Conservation (phyloP, 2,888 invertebrate species). For the Phengaris alcon region DNA sequence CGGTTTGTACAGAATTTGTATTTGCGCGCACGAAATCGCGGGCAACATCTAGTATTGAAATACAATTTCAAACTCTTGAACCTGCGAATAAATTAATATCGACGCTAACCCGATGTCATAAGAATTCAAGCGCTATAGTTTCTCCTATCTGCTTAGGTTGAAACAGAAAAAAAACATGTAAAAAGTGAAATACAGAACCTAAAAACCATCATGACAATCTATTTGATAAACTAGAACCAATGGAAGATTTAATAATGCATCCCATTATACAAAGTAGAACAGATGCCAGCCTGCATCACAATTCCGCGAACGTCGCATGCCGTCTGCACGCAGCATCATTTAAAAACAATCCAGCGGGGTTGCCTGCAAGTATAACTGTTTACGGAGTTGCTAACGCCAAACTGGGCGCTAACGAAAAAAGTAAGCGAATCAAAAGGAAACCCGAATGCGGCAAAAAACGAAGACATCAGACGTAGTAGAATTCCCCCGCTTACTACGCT, state of each 20-base stretch:
- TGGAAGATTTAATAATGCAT: slow-evolving; percentile 4
- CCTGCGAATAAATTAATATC: too few relatives aligned
- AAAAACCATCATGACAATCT: too few relatives aligned
- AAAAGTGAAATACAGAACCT: too few relatives aligned
- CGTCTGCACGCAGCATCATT: slow-evolving; percentile 55
- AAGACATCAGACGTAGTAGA: slow-evolving; percentile 56
- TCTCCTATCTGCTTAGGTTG: too few relatives aligned
- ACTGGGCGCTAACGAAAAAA: slow-evolving; percentile 69
- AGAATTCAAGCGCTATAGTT: too few relatives aligned
- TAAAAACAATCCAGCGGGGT: slow-evolving; percentile 76
- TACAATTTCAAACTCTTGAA: too few relatives aligned
- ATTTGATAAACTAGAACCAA: neutral
- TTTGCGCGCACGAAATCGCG: too few relatives aligned
- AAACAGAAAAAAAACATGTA: too few relatives aligned
- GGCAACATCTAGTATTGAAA: too few relatives aligned
- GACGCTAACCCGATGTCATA: too few relatives aligned
- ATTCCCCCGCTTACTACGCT: slow-evolving; percentile 60
- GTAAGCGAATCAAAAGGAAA: slow-evolving; percentile 44
- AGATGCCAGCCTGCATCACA: slow-evolving; percentile 39
- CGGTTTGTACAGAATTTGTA: too few relatives aligned
- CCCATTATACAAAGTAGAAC: neutral
- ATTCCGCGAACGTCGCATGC: slow-evolving; percentile 44
- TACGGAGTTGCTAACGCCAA: slow-evolving; percentile 72
- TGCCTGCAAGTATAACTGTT: slow-evolving; percentile 74
- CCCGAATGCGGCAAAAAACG: slow-evolving; percentile 51